Conservation (phyloP, 2,888 invertebrate species). For the Cepaea hortensis region DNA sequence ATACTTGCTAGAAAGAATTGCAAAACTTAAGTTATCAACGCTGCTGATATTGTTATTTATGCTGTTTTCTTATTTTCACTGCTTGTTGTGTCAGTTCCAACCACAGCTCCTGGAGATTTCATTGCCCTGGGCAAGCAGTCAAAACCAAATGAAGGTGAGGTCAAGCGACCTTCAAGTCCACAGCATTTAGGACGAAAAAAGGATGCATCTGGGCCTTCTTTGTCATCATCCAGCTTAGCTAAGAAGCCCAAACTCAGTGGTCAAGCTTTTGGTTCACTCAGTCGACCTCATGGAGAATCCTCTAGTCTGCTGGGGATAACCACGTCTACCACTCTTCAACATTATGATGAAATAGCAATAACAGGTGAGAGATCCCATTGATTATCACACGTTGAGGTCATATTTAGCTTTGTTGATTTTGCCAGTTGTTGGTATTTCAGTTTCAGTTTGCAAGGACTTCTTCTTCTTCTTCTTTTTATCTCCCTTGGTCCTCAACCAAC, state of each 20-base stretch:
- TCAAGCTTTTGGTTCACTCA: conserved; percentile 71
- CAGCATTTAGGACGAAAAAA: conserved; percentile 81
- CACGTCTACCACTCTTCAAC: conserved; percentile 3
- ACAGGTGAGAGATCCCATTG: conserved; percentile 26
- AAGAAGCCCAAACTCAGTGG: conserved; percentile 75
- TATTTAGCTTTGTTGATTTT: too few relatives aligned
- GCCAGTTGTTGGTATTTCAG: too few relatives aligned
- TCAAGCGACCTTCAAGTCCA: conserved; percentile 52
- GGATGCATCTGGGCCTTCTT: conserved; percentile 79
- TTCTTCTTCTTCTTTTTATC: too few relatives aligned
- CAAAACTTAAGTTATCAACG: too few relatives aligned
- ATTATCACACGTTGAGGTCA: not conserved
- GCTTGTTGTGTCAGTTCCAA: conserved; percentile 47
- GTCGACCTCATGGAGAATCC: conserved; percentile 61
- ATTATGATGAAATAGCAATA: conserved; percentile 44
- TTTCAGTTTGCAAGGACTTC: too few relatives aligned
- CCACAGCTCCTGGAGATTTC: conserved; percentile 75
- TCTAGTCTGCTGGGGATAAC: not conserved
- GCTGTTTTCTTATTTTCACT: too few relatives aligned
- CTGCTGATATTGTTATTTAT: too few relatives aligned
- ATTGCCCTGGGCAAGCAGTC: conserved; percentile 74
- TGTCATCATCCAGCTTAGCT: conserved; percentile 62
- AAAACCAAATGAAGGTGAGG: conserved; percentile 51
- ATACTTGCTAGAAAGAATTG: too few relatives aligned
- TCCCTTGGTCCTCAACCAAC: too few relatives aligned